Evolutionary conservation across 2,113 vertebrate species (phyloP).

Genomic region (zebrafish (Danio rerio)): DNA sequence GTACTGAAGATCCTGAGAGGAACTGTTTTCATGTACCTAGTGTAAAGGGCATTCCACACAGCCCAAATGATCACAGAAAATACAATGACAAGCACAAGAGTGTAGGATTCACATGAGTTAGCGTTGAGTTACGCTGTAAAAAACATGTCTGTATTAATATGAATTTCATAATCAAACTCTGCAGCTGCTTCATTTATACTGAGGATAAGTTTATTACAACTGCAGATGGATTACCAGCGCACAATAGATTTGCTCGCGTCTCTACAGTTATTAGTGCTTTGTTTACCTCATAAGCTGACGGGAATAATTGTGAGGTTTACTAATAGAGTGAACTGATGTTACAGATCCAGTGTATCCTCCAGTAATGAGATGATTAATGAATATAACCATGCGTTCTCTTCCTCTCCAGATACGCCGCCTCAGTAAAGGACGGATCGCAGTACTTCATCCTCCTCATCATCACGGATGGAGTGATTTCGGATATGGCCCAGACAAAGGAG

Average conservation of each 20-base stretch:
- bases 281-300: slow-evolving; percentile 5
- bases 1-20: no score
- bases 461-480: slow-evolving; percentile 90
- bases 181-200: background rate
- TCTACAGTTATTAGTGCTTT: background rate
- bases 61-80: no score
- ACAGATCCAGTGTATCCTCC: background rate
- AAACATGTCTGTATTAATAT: background rate
- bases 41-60: no score
- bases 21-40: no score
- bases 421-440: slow-evolving; percentile 88
- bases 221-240: background rate
- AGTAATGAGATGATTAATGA: slow-evolving; percentile 28
- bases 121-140: no score
- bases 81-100: no score
- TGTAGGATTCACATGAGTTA: no score
- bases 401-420: slow-evolving; percentile 81
- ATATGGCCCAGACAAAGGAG: slow-evolving; percentile 91
- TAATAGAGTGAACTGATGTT: background rate
- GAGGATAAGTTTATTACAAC: background rate
- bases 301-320: background rate
- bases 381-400: background rate
- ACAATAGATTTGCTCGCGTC: background rate
- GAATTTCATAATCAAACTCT: background rate
- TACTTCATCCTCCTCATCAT: slow-evolving; percentile 89